These are phyloP conservation scores for Lacanobia wlatinum DNA, from an alignment of 2,888 invertebrate species.

Conservation along the genomic window DNA sequence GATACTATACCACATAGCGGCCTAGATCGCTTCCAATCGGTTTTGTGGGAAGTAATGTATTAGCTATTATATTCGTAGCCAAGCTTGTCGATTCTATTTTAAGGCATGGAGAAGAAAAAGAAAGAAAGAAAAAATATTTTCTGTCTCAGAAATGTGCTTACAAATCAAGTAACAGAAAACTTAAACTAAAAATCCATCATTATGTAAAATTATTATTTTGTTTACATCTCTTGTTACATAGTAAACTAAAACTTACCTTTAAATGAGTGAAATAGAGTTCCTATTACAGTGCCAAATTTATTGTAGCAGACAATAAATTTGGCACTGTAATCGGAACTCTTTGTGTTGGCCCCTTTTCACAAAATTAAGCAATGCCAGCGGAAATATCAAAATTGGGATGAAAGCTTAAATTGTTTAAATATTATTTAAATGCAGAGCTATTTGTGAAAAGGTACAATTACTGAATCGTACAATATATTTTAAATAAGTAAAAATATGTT, in stretches of 20 bases:
- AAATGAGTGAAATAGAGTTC: not conserved
- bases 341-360: too few relatives aligned
- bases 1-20: not conserved
- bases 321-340: too few relatives aligned
- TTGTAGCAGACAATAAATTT: not conserved
- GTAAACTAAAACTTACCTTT: not conserved
- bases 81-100: not conserved
- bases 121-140: too few relatives aligned
- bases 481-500: not conserved
- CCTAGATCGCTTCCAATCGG: slow-evolving; percentile 7
- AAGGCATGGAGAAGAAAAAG: too few relatives aligned
- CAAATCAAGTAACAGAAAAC: too few relatives aligned
- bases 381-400: not conserved
- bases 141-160: too few relatives aligned
- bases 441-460: not conserved
- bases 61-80: not conserved
- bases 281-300: not conserved
- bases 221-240: not conserved
- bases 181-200: too few relatives aligned
- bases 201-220: too few relatives aligned
- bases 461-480: not conserved
- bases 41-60: not conserved
- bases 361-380: slow-evolving; percentile 7
- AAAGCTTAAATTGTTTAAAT: not conserved
- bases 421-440: not conserved